Evolutionary conservation across 2,888 invertebrate genomes (phyloP), one percentile per base, ranked within the genome.

Genomic region (Metallyticus violacea): DNA sequence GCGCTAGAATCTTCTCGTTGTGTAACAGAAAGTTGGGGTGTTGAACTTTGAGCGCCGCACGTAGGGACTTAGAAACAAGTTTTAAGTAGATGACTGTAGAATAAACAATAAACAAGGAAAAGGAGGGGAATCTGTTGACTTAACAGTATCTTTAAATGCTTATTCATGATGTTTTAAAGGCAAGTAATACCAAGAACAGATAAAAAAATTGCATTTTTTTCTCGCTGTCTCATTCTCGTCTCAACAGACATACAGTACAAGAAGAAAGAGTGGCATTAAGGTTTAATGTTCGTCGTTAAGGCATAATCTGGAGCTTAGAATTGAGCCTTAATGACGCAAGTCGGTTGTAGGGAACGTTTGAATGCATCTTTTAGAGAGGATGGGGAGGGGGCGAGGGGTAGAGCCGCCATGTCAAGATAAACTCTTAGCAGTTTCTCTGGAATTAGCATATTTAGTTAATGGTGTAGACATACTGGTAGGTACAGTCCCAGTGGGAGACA

Each of bases 361-460:
- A 77, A 83, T 62, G 83, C 26, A 28, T 77, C 83, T 83, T 83
- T 83, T 25, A 82, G 29, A 15, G 26, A 29, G 81, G 26, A 78
- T 78, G 78, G 78, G 15, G 78, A n/a, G 25, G 78, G 26, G 15
- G 76, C 15, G 76, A 62, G 15, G 7, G 7, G 15, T 62, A 62
- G 7, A 78, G 78, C 30, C 25, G 27, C 30, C 26, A 76, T 30
- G 76, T 76, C 26, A 62, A 81, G 26, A 26, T 77, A 77, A 83
- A 26, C n/a, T 82, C 82, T 26, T 62, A 62, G 82, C 76, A 26
- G 76, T 82, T 81, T 26, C n/a, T 81, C 27, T 76, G 15, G 82
- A 76, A 82, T 82, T 82, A 82, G 82, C 82, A 82, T 82, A 82
- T 82, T 82, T 82, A 82, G 82, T 76, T 82, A 82, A 82, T 82